Evolutionary conservation across 2,888 invertebrate genomes (phyloP).

Genomic region (Bombylius major): DNA sequence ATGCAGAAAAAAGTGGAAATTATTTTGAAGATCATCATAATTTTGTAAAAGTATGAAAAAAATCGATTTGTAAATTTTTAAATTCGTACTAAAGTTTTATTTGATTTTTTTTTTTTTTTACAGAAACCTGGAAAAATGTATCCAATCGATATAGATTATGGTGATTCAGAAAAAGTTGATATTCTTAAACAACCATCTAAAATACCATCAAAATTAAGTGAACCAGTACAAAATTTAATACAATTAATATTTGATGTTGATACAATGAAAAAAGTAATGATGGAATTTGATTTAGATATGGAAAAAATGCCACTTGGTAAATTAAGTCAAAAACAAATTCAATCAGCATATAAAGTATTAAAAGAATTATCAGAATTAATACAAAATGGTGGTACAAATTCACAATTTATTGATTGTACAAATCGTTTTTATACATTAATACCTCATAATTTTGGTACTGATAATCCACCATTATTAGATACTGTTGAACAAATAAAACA

Average conservation of each 20-base stretch:
- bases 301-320: conserved; percentile 99
- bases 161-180: conserved; percentile 37
- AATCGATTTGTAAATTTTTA: not conserved
- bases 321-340: conserved; percentile 79
- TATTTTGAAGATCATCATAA: conserved; percentile 51
- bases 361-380: conserved; percentile 52
- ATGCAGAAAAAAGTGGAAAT: conserved; percentile 74
- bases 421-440: conserved; percentile 92
- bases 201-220: conserved; percentile 51
- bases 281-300: conserved; percentile 91
- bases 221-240: conserved; percentile 71
- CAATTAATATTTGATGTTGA: conserved; percentile 81
- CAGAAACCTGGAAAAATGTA: conserved; percentile 47
- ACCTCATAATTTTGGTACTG: conserved; percentile 87
- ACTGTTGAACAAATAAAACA: conserved; percentile 58
- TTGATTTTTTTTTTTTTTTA: not conserved
- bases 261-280: conserved; percentile 81
- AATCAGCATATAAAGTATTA: conserved; percentile 70
- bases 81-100: not conserved
- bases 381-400: conserved; percentile 36
- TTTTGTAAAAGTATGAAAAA: conserved; percentile 44
- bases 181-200: conserved; percentile 26
- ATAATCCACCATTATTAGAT: conserved; percentile 69
- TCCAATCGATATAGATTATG: conserved; percentile 85
- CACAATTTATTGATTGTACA: conserved; percentile 64